A percentile compares a stretch with the other conserved stretches of the same genome.
These are phyloP conservation scores for Taurulus bubalis DNA, from an alignment of 2,113 vertebrate species.

Conservation along the genomic window DNA sequence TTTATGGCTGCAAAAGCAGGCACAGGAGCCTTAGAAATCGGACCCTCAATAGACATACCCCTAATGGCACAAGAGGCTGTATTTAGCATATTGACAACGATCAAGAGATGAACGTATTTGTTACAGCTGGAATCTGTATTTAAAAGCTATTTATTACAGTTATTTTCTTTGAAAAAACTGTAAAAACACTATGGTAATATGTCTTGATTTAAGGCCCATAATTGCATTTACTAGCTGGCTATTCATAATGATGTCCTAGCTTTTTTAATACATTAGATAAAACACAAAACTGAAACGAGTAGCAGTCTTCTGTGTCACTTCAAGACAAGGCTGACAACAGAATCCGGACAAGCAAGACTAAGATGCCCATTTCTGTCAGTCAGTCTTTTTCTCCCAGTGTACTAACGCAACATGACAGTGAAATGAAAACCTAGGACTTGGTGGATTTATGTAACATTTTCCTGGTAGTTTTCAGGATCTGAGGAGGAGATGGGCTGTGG, in stretches of 20 bases:
- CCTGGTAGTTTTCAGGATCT: slow-evolving; percentile 35
- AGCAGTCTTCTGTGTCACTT: slow-evolving; percentile 13
- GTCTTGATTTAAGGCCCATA: background rate
- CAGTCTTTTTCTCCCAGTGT: slow-evolving; percentile 40
- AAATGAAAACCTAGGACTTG: slow-evolving; percentile 43
- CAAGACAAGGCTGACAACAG: slow-evolving; percentile 41
- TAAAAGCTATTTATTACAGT: background rate
- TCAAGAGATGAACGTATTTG: background rate
- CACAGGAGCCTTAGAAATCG: background rate
- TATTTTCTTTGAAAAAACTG: background rate
- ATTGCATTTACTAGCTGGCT: background rate
- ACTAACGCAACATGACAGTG: slow-evolving; percentile 46
- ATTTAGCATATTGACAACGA: slow-evolving; percentile 16
- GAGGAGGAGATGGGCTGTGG: slow-evolving; percentile 15
- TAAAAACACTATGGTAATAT: background rate
- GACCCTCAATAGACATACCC: background rate
- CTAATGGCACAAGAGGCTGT: background rate
- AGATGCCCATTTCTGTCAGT: slow-evolving; percentile 56
- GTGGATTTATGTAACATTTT: slow-evolving; percentile 53
- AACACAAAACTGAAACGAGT: background rate
- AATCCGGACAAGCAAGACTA: slow-evolving; percentile 24
- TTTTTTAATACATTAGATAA: background rate
- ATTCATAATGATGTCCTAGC: background rate
- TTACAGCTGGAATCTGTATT: background rate
- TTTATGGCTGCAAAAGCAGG: background rate